A percentile compares a stretch with the other conserved stretches of the same genome.
Conservation (phyloP, 2,113 vertebrate genomes). For the Oceanites oceanicus region DNA sequence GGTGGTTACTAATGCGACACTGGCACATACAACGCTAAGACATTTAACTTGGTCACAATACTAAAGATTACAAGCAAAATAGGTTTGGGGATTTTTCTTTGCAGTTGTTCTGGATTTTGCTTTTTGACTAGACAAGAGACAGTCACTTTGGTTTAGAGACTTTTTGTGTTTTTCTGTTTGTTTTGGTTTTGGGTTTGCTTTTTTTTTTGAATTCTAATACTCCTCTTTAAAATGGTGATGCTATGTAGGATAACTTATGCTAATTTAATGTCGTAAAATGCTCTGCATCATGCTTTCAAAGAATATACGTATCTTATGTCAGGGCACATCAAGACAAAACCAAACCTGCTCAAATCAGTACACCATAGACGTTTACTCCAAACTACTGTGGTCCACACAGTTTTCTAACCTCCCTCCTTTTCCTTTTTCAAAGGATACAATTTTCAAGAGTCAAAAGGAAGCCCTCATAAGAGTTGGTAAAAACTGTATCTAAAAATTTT, state of each 20-base stretch:
- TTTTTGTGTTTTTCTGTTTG: neutral
- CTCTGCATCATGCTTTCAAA: neutral
- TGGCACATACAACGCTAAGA: neutral
- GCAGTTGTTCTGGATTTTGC: neutral
- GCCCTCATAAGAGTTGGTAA: neutral
- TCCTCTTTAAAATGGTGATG: neutral
- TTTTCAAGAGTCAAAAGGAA: neutral
- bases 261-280: neutral
- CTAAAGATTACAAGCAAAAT: neutral
- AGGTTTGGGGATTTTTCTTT: neutral
- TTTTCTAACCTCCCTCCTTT: neutral
- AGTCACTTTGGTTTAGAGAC: neutral
- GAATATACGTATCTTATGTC: neutral
- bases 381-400: neutral
- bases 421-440: neutral
- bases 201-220: neutral
- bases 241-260: neutral
- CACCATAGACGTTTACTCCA: neutral
- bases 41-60: neutral
- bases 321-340: neutral
- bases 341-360: neutral
- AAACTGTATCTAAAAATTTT: neutral
- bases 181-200: no score
- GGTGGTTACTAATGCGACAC: neutral
- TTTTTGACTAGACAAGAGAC: neutral